These are phyloP conservation scores for Nemapogon koenigi DNA, from an alignment of 2,888 invertebrate species.

Conservation along the genomic window DNA sequence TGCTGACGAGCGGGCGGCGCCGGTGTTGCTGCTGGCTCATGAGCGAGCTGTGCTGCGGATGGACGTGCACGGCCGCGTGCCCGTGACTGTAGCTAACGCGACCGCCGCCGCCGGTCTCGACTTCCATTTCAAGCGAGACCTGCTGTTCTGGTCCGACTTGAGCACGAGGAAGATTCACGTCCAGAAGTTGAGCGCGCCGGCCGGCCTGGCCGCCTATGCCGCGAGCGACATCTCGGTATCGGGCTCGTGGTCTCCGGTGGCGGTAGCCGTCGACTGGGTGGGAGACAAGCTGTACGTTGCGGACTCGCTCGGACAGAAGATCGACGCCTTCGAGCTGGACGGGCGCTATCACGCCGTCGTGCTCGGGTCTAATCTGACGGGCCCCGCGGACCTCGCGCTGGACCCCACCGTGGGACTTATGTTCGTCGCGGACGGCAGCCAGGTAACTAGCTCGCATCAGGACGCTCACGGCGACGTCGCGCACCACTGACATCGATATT, in stretches of 20 bases:
- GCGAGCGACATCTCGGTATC: constrained; percentile 73
- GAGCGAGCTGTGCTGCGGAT: constrained; percentile 75
- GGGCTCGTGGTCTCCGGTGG: constrained; percentile 88
- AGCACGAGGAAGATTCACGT: constrained; percentile 82
- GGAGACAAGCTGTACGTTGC: constrained; percentile 95
- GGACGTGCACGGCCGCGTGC: constrained; percentile 70
- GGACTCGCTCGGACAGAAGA: constrained; percentile 90
- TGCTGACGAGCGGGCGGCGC: constrained; percentile 62
- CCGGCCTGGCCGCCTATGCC: constrained; percentile 39
- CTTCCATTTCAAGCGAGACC: constrained; percentile 77
- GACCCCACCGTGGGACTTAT: constrained; percentile 90
- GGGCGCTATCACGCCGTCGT: constrained; percentile 90
- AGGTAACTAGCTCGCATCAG: constrained; percentile 61
- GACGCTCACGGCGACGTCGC: not conserved
- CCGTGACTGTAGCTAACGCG: constrained; percentile 75
- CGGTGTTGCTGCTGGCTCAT: constrained; percentile 73
- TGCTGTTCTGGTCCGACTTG: constrained; percentile 89
- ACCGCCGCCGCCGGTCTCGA: constrained; percentile 87
- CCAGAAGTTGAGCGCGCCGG: constrained; percentile 56
- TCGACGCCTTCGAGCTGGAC: constrained; percentile 91
- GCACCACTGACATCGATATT: not conserved
- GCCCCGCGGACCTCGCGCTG: constrained; percentile 89
- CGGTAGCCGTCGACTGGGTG: constrained; percentile 96
- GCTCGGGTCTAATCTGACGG: constrained; percentile 88
- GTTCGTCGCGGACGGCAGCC: constrained; percentile 87